Base-by-base conservation (phyloP, 2,888 invertebrate genomes). In the Pasiphila rectangulata region DNA sequence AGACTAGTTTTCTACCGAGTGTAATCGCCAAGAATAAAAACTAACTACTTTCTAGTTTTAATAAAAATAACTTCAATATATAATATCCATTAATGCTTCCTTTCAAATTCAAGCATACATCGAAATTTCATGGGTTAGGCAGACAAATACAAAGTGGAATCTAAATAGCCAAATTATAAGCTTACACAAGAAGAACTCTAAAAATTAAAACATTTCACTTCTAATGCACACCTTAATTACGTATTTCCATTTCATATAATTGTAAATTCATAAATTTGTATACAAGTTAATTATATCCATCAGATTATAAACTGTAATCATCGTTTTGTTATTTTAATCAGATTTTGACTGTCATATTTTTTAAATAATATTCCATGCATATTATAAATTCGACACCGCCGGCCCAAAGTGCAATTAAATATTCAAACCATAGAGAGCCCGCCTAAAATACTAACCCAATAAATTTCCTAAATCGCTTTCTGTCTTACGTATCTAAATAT, bases 381-480 rank as follows among this genome's bases (percentile, higher is more conserved):
- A 56, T 59, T 59, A 57, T 46, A 24, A 36, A 29, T 10, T 49
- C 47, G 55, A 48, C 49, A 53, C 52, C 51, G 48, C 39, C 51
- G 45, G 36, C 48, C 56, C 46, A 50, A 53, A 55, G 44, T 46
- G 50, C 51, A 56, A 58, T 58, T 58, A 59, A 51, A 58, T 51
- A 54, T 53, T 44, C 43, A 43, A 55, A 48, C 53, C 40, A 53
- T 27, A 58, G 55, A 51, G 56, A 55, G 37, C 44, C 58, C 59
- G 59, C 54, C 54, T 59, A 44, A 53, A 47, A 57, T 54, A 59
- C 50, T 59, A 54, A 61, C 55, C 57, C 49, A 49, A 54, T 61
- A 59, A 61, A 54, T 61, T 58, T 32, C 41, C 43, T 9, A 34
- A 51, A 58, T 48, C 48, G 46, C 54, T 54, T 50, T 55, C 57